Evolutionary conservation across 2,888 invertebrate species (phyloP).

Genomic region (Leptogaster cylindrica): DNA sequence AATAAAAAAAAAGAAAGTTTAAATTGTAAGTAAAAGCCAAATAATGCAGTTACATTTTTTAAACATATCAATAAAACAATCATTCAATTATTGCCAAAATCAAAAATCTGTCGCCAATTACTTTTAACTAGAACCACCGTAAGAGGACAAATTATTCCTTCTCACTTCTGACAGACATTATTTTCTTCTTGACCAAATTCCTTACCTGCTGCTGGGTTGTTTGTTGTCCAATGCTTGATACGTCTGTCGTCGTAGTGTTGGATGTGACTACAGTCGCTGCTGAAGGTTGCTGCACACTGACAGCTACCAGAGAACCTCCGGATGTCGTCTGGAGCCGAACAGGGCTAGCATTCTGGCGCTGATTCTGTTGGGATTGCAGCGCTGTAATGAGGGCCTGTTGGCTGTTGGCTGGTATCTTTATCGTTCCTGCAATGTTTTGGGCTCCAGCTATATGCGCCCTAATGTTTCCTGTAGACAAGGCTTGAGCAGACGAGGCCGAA

Average conservation of each 20-base stretch:
- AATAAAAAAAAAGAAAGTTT: neutral
- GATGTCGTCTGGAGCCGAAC: slow-evolving; percentile 67
- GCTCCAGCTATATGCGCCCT: slow-evolving; percentile 63
- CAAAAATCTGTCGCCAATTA: slow-evolving; percentile 4
- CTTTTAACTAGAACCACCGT: slow-evolving; percentile 30
- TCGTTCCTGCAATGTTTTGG: slow-evolving; percentile 62
- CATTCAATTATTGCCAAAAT: too few relatives aligned
- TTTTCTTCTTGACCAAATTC: slow-evolving; percentile 61
- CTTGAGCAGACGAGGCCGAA: slow-evolving; percentile 64
- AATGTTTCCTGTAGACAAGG: slow-evolving; percentile 62
- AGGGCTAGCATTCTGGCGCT: slow-evolving; percentile 67
- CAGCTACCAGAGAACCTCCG: slow-evolving; percentile 66
- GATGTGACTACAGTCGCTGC: slow-evolving; percentile 46
- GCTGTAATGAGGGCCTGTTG: slow-evolving; percentile 66
- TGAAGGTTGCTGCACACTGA: slow-evolving; percentile 65
- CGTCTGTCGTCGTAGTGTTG: slow-evolving; percentile 43
- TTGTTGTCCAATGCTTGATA: slow-evolving; percentile 45
- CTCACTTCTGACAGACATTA: slow-evolving; percentile 58
- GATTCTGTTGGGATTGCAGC: slow-evolving; percentile 65
- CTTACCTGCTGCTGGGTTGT: slow-evolving; percentile 61
- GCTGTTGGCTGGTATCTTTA: slow-evolving; percentile 64
- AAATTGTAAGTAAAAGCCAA: slow-evolving; percentile 8
- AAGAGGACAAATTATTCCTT: slow-evolving; percentile 54
- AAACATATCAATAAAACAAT: too few relatives aligned
- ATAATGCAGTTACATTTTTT: neutral